Base-by-base conservation (phyloP, 2,113 vertebrate genomes). In the Willisornis vidua region DNA sequence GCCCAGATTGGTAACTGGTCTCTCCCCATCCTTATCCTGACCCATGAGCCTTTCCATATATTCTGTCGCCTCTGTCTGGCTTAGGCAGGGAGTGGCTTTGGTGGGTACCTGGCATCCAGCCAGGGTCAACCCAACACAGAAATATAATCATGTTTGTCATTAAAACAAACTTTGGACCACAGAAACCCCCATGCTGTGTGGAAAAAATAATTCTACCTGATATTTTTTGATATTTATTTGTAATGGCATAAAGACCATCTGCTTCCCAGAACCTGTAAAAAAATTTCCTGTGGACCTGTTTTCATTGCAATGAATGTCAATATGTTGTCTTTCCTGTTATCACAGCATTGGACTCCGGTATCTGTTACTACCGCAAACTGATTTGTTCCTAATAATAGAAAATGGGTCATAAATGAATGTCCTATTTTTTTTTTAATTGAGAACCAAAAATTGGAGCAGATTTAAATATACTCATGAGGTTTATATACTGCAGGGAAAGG, bases 301-400 rank as follows among this genome's bases (percentile, higher is more conserved):
- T 89, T 85, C 68, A 41, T 55, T 78, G 61, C 65, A 89, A 37
- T 8, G 3, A 62, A 37, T 65, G 49, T 72, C 77, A 85, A 35
- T 73, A n/a, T 66, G 80, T 85, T 94, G 61, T 41, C 49, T 94
- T 78, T 85, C 70, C 66, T 95, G 62, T 85, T 94, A 79, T 48
- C 61, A 16, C 0, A 4, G 73, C 51, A 55, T 15, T 4, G 3
- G 61, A 23, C n/a, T 75, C 37, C 61, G 9, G 51, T 95, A 57
- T 39, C 87, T 91, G 31, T 61, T 92, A 87, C 70, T 75, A 61
- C 62, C 65, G 58, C 61, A 93, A 87, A 95, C 41, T 72, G 80
- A 72, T 85, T 96, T 73, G 66, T 85, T 94, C 77, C 77, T 96
- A 89, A 85, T 72, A 91, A 96, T 82, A 82, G 87, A 95, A 97